A percentile compares a stretch with the other conserved stretches of the same genome.
Conservation (phyloP, 2,888 invertebrate species). For the Adela reaumurella region DNA sequence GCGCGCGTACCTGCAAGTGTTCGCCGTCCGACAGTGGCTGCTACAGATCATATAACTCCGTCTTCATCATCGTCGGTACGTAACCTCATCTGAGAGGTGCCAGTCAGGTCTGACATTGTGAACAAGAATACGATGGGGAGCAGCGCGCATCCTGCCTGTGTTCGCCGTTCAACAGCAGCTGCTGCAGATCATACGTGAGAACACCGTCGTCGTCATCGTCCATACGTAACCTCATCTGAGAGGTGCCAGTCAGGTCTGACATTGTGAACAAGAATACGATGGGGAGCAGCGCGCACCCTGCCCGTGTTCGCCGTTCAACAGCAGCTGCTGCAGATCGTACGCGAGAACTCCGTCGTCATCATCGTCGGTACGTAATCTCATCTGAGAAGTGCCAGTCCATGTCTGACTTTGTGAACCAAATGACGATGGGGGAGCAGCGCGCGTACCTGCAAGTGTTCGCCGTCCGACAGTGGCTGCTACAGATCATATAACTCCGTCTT, state of each 20-base stretch:
- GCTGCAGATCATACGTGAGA: conserved; percentile 75
- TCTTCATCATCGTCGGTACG: conserved; percentile 77
- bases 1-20: conserved; percentile 63
- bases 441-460: conserved; percentile 75
- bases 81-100: too few species aligned
- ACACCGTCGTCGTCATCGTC: conserved; percentile 83
- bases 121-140: too few species aligned
- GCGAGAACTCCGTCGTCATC: conserved; percentile 84
- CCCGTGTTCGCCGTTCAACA: conserved; percentile 88
- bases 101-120: too few species aligned
- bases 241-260: too few species aligned
- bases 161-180: conserved; percentile 86
- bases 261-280: too few species aligned
- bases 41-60: conserved; percentile 78
- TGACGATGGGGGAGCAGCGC: conserved; percentile 59
- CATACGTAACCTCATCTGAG: too few species aligned
- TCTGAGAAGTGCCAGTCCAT: too few species aligned
- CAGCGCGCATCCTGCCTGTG: conserved; percentile 59
- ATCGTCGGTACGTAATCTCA: conserved; percentile 70
- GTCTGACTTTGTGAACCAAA: conserved; percentile 81
- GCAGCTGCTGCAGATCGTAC: conserved; percentile 74
- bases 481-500: conserved; percentile 81
- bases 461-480: conserved; percentile 80
- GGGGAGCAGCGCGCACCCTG: neutral
- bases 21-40: conserved; percentile 82